Base-by-base conservation (phyloP, 2,888 invertebrate species). In the Trissonchulus sp. region DNA sequence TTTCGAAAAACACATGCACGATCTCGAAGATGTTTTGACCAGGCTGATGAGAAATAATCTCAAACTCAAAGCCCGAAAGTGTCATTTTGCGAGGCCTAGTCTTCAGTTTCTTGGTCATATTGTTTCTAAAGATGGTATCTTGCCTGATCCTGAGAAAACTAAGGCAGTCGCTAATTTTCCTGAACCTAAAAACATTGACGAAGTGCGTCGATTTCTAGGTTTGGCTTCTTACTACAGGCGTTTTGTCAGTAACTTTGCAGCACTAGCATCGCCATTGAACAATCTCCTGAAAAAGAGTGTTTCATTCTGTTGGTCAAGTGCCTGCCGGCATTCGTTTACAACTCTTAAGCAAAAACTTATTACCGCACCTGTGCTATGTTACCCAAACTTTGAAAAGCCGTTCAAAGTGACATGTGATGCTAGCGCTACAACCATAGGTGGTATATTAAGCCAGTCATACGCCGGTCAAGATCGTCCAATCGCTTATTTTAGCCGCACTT, bases 351-450 rank as follows among this genome's bases (percentile, higher is more conserved):
- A 68, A 18, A 34, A 63, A 30, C 48, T 80, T 33, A 69, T 68
- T 8, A 63, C 35, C 1, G 38, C 23, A 33, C 78, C 78, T 28
- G 75, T 79, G 65, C 65, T 80, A 28, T 33, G 73, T 71, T 48
- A 77, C 28, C 79, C 80, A 60, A 76, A 80, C 63, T 72, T 78
- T n/a, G 15, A n/a, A 1, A 73, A 76, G 28, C 63, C 74, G 28
- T 79, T 79, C 62, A 74, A 77, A 3, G 38, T 80, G 15, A 73
- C 76, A 72, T 77, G 78, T 3, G 81, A 82, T 73, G 82, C 79
- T 2, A 79, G 79, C 23, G 76, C 75, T 15, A 71, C 72, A 30
- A 81, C 79, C 0, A 37, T 80, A 3, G 82, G 80, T 8, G 79
- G 81, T 0, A 80, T 78, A 0, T 77, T 82, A 1, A 33, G 79